These are phyloP conservation scores for Pimephales promelas DNA, from an alignment of 2,113 vertebrate species.

Conservation along the genomic window DNA sequence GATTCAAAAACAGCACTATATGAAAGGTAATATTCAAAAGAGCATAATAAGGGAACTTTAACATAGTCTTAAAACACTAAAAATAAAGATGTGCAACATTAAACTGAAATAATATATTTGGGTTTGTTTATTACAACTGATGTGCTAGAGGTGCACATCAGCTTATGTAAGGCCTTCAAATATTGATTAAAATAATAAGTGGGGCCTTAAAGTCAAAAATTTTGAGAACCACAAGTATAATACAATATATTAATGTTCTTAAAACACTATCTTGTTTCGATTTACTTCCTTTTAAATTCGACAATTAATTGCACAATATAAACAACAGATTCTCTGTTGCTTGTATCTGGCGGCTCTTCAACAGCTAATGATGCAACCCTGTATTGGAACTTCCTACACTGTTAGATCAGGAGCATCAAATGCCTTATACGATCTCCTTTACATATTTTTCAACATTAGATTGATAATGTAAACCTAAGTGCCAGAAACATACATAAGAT, in stretches of 20 bases:
- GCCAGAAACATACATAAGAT: constrained; percentile 19
- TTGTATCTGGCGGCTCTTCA: constrained; percentile 17
- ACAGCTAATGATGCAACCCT: constrained; percentile 22
- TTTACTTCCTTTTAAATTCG: not conserved
- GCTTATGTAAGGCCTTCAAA: not conserved
- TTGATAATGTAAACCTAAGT: constrained; percentile 14
- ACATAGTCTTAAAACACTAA: not conserved
- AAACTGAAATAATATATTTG: not conserved
- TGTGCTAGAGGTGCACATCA: not conserved
- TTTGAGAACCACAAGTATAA: not conserved
- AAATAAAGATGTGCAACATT: not conserved
- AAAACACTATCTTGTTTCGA: not conserved
- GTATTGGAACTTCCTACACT: constrained; percentile 4
- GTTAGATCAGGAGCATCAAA: constrained; percentile 11
- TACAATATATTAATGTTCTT: not conserved
- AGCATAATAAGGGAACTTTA: not conserved
- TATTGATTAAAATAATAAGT: too few species aligned
- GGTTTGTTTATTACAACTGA: not conserved
- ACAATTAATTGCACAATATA: constrained; percentile 4
- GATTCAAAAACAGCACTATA: too few species aligned
- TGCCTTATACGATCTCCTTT: not conserved
- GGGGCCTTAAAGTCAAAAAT: too few species aligned
- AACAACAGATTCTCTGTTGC: constrained; percentile 18
- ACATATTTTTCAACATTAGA: constrained; percentile 20
- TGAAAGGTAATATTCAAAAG: too few species aligned